These are phyloP conservation scores for Pterostichus niger DNA, from an alignment of 2,888 invertebrate genomes.

Conservation along the genomic window DNA sequence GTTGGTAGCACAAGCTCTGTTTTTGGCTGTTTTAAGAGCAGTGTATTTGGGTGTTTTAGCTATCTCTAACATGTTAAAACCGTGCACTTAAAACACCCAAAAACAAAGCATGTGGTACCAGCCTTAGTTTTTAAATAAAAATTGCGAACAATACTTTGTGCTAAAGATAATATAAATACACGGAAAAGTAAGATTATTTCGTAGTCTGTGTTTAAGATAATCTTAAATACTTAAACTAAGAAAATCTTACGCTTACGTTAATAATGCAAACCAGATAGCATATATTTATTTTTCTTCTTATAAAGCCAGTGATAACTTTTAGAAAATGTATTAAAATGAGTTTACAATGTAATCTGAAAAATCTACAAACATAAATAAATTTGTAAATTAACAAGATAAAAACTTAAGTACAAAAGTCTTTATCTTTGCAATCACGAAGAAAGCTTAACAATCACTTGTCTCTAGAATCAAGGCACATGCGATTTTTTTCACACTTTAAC, in stretches of 20 bases:
- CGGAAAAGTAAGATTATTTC: background rate
- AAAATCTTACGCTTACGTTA: too few relatives aligned
- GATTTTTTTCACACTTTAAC: slow-evolving; percentile 1
- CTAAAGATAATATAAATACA: too few relatives aligned
- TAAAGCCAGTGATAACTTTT: background rate
- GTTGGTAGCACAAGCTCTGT: too few relatives aligned
- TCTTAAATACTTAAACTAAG: background rate
- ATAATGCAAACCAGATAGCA: background rate
- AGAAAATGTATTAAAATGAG: background rate
- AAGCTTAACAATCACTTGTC: slow-evolving; percentile 32
- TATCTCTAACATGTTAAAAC: too few relatives aligned
- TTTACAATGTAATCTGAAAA: slow-evolving; percentile 38
- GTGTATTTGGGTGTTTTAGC: too few relatives aligned
- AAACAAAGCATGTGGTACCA: too few relatives aligned
- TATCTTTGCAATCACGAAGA: slow-evolving; percentile 27
- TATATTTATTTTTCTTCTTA: slow-evolving; percentile 22
- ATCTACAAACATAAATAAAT: slow-evolving; percentile 17
- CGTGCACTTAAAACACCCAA: too few relatives aligned
- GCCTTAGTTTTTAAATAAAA: too few relatives aligned
- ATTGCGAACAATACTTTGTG: too few relatives aligned
- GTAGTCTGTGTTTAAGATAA: background rate
- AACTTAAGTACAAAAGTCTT: slow-evolving; percentile 6
- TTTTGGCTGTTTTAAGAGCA: too few relatives aligned
- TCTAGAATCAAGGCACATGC: slow-evolving; percentile 17
- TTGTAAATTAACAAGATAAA: slow-evolving; percentile 13